Percentiles rank a stretch among this genome's conserved stretches.
Conservation (phyloP, 1,140 invertebrate genomes). For the Varroa destructor region DNA sequence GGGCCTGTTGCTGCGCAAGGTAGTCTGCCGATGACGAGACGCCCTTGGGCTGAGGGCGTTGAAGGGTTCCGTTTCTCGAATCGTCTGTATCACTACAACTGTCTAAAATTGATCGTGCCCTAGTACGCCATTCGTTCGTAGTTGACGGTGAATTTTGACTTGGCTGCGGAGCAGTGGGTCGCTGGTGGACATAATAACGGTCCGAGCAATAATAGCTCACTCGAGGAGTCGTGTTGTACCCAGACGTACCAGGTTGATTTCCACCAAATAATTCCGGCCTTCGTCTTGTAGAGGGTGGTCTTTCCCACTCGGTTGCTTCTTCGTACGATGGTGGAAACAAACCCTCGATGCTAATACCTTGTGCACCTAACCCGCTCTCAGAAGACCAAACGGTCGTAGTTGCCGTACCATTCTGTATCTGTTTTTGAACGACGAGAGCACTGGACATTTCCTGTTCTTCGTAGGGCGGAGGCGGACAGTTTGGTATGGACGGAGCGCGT, state of each 20-base stretch:
- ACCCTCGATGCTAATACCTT: slow-evolving; percentile 22
- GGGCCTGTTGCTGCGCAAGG: not conserved
- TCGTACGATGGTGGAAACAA: slow-evolving; percentile 23
- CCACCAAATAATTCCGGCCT: slow-evolving; percentile 6
- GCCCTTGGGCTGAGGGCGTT: slow-evolving; percentile 16
- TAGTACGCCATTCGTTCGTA: slow-evolving; percentile 8
- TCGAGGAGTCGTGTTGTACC: not conserved
- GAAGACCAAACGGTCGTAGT: slow-evolving; percentile 26
- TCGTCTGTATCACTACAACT: slow-evolving; percentile 25
- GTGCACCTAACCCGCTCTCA: slow-evolving; percentile 8
- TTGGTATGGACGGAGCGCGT: slow-evolving; percentile 8
- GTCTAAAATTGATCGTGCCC: slow-evolving; percentile 13
- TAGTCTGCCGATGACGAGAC: slow-evolving; percentile 19
- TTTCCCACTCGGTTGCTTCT: slow-evolving; percentile 24
- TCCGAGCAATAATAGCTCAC: slow-evolving; percentile 23
- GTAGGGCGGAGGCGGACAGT: slow-evolving; percentile 17
- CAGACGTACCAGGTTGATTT: slow-evolving; percentile 8
- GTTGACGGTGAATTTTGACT: slow-evolving; percentile 7
- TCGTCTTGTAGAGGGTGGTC: slow-evolving; percentile 1
- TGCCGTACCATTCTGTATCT: slow-evolving; percentile 13
- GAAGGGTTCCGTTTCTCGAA: slow-evolving; percentile 20
- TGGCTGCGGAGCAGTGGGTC: not conserved
- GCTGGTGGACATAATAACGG: slow-evolving; percentile 16
- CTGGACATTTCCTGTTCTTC: slow-evolving; percentile 24
- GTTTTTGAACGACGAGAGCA: slow-evolving; percentile 13